Evolutionary conservation across 2,888 invertebrate genomes (phyloP).

Genomic region (Polydrusus pterygomalis): DNA sequence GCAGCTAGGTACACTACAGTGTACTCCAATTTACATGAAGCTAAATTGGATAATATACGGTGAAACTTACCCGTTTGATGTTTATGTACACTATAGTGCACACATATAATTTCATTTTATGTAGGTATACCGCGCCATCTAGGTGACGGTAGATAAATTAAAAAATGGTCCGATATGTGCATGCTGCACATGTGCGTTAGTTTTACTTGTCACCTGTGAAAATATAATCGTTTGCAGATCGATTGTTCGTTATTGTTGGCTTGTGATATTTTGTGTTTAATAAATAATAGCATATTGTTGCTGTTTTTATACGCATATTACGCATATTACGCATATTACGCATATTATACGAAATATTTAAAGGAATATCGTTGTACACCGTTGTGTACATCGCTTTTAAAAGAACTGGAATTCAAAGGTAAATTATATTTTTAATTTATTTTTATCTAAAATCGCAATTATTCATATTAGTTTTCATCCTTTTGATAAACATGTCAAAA

Average conservation of each 20-base stretch:
- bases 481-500: not conserved
- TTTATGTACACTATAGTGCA: not conserved
- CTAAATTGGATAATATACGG: not conserved
- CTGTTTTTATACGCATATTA: no score
- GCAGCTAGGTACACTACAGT: constrained; percentile 5
- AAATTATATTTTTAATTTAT: no score
- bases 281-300: no score
- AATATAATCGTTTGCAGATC: not conserved
- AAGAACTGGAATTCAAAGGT: not conserved
- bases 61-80: constrained; percentile 7
- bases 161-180: not conserved
- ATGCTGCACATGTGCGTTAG: not conserved
- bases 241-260: not conserved
- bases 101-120: constrained; percentile 1
- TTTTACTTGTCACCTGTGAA: not conserved
- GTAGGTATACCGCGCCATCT: no score
- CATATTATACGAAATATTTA: not conserved
- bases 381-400: no score
- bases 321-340: not conserved
- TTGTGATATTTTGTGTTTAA: not conserved
- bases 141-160: constrained; percentile 1
- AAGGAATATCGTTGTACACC: not conserved
- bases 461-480: not conserved
- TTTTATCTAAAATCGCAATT: not conserved
- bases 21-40: constrained; percentile 3